A percentile compares a stretch with the other conserved stretches of the same genome.
These are phyloP conservation scores for Falco concolor DNA, from an alignment of 2,797 vertebrate species.

Conservation along the genomic window DNA sequence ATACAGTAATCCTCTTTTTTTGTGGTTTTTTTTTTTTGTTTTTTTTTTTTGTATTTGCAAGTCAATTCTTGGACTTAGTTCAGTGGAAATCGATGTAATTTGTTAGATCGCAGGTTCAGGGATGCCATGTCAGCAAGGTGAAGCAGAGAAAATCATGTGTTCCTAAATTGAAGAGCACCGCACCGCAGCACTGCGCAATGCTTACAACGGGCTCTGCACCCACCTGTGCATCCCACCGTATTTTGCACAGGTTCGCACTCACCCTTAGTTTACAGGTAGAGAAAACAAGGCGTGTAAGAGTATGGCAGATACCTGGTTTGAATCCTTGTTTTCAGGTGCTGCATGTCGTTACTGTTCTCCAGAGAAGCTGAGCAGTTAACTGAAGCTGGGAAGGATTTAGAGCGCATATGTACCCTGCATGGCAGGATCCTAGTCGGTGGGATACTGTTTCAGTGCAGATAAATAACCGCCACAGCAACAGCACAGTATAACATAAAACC, in stretches of 20 bases:
- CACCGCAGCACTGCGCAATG: fast-evolving
- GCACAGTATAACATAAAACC: neutral
- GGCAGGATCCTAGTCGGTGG: neutral
- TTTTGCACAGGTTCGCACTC: fast-evolving
- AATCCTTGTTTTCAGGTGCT: neutral
- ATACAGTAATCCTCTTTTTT: neutral
- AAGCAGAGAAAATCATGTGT: neutral
- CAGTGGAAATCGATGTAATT: fast-evolving
- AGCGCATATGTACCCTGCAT: fast-evolving
- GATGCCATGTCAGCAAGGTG: neutral
- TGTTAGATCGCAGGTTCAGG: neutral
- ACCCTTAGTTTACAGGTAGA: neutral
- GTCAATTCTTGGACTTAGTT: neutral
- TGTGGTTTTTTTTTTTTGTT: no score
- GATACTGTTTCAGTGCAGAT: neutral
- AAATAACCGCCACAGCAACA: neutral
- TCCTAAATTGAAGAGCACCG: neutral
- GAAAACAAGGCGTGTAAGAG: neutral
- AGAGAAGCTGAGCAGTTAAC: neutral
- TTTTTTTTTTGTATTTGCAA: neutral
- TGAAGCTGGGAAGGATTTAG: neutral
- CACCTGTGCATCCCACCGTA: neutral
- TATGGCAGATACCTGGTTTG: neutral
- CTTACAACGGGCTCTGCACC: neutral
- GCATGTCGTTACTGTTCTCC: fast-evolving